Base-by-base conservation (phyloP, 2,113 vertebrate species). In the Podiceps cristatus region DNA sequence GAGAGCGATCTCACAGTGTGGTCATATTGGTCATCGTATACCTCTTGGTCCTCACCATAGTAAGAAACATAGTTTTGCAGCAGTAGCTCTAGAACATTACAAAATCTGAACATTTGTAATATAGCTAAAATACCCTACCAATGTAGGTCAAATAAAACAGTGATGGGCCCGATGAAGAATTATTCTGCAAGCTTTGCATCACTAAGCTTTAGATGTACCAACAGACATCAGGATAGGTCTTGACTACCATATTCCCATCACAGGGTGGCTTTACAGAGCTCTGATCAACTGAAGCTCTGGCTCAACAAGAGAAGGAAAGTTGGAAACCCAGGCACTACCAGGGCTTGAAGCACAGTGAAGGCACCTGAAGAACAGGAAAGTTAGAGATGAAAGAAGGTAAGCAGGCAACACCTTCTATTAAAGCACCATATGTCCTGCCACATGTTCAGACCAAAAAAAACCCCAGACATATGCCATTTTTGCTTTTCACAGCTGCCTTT, bases 401-500 rank as follows among this genome's bases (percentile, higher is more conserved):
- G 18, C 22, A 50, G 37, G 27, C 28, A 71, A n/a, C 18, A 77
- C 42, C 42, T 78, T n/a, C 56, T 49, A 0, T 13, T 50, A 42
- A 58, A 63, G 22, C 1, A 2, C 27, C 50, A 8, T 5, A 1
- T 47, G 59, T 76, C 56, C 56, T 67, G 50, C 42, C 1, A 0
- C 0, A 0, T 16, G 16, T 28, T 83, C 50, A 80, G 63, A 49
- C 9, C 28, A 53, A 84, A 62, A 53, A 18, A 52, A 63, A 42
- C 37, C 37, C 37, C 2, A 19, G 11, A 55, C 23, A 29, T 24
- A 42, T 11, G 47, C 14, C 50, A 16, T 93, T 95, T 95, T 96
- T 86, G 35, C n/a, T 86, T 50, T 59, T 25, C 72, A 86, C 83
- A 90, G 85, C 74, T 95, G 88, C 60, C 64, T 60, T 93, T 84